phyloP scores from a whole-genome alignment of 2,797 vertebrate genomes.

The Argentina silus region DNA sequence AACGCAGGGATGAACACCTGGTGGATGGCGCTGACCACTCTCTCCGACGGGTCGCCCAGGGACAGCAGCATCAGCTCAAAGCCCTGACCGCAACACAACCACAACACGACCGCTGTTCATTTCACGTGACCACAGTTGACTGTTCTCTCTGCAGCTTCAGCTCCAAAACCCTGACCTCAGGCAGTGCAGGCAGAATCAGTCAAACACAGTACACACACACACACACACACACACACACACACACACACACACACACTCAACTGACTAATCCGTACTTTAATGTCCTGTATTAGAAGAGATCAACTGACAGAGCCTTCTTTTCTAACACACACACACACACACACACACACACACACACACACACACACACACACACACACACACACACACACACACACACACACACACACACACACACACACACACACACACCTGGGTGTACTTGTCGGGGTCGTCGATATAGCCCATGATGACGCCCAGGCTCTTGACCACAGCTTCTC shows the following conservation, averaged over 20 bases:
- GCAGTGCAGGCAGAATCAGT: not conserved
- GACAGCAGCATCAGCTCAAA: slow-evolving; percentile 95
- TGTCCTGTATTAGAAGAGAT: no score
- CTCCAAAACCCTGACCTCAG: not conserved
- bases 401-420: slow-evolving; percentile 6
- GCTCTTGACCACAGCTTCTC: slow-evolving; percentile 98
- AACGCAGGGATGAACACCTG: slow-evolving; percentile 99
- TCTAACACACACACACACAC: not conserved
- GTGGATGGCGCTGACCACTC: slow-evolving; percentile 94
- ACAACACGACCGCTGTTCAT: not conserved
- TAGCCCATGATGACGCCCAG: slow-evolving; percentile 97
- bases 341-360: slow-evolving; percentile 3
- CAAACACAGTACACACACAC: not conserved
- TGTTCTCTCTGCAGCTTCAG: not conserved
- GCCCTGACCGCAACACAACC: slow-evolving; percentile 76
- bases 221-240: slow-evolving; percentile 5
- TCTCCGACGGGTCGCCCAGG: slow-evolving; percentile 94
- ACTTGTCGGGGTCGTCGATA: slow-evolving; percentile 97
- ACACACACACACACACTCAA: slow-evolving; percentile 75
- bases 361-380: slow-evolving; percentile 61
- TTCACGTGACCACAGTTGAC: not conserved
- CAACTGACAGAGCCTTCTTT: no score
- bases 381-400: not conserved
- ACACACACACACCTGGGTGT: slow-evolving; percentile 84
- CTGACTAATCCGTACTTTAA: no score